phyloP scores from a whole-genome alignment of 2,888 invertebrate species.

The Tenthredo livida region DNA sequence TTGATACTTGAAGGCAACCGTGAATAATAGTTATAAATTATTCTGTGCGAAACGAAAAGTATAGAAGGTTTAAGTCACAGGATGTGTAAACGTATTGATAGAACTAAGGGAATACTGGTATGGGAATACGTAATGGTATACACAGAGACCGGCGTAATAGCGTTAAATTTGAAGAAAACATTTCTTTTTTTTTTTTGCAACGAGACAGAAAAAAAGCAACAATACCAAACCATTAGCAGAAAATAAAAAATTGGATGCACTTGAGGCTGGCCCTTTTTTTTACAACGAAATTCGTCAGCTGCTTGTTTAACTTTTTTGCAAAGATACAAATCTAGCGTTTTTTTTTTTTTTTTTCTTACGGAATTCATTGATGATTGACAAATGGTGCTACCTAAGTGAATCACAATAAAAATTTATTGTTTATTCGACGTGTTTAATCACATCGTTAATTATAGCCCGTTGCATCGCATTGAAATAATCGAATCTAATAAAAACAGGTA shows the following conservation, averaged over 20 bases:
- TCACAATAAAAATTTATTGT: background rate
- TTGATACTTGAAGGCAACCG: constrained; percentile 67
- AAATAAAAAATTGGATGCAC: constrained; percentile 9
- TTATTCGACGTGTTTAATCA: background rate
- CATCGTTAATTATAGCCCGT: background rate
- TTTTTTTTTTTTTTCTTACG: background rate
- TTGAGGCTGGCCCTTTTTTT: background rate
- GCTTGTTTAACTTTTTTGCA: constrained; percentile 2
- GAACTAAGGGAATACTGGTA: constrained; percentile 1
- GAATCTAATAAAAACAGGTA: background rate
- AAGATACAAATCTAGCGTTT: background rate
- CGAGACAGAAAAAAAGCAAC: background rate
- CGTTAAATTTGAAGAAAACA: constrained; percentile 37
- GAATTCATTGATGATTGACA: background rate
- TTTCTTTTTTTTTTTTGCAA: background rate
- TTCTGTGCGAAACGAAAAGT: constrained; percentile 51
- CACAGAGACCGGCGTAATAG: background rate
- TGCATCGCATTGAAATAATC: background rate
- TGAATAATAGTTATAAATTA: constrained; percentile 71
- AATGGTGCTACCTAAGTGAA: background rate
- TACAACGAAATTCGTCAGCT: background rate
- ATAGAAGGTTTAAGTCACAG: background rate
- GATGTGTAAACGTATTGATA: background rate
- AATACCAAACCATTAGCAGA: constrained; percentile 24
- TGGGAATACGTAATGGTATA: background rate